Conservation (phyloP, 2,113 vertebrate species). For the Oriolus oriolus region DNA sequence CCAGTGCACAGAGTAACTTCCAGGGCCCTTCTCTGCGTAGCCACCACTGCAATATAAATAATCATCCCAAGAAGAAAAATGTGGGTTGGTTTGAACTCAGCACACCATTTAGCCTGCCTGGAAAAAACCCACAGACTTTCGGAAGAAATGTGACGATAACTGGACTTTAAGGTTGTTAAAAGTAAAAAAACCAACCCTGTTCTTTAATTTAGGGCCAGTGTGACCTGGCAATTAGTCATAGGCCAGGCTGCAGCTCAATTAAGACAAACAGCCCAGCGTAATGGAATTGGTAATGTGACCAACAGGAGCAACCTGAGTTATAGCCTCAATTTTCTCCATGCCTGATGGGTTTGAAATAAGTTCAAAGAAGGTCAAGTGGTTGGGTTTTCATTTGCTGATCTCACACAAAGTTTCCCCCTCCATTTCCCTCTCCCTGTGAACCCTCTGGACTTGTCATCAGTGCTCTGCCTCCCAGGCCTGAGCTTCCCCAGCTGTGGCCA, state of each 20-base stretch:
- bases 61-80: neutral
- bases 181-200: neutral
- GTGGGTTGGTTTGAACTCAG: neutral
- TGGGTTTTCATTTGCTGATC: slow-evolving; percentile 66
- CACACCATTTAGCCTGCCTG: neutral
- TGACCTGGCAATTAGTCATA: slow-evolving; percentile 65
- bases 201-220: slow-evolving; percentile 49
- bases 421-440: neutral
- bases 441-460: neutral
- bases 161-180: neutral
- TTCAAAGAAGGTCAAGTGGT: slow-evolving; percentile 71
- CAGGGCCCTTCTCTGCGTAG: neutral
- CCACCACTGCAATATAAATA: neutral
- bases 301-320: slow-evolving; percentile 71
- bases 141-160: neutral
- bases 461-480: neutral
- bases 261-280: slow-evolving; percentile 58
- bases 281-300: slow-evolving; percentile 60
- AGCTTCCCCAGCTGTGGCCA: neutral
- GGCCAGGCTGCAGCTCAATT: slow-evolving; percentile 43
- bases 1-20: neutral
- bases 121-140: neutral
- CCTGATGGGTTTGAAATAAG: slow-evolving; percentile 69
- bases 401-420: slow-evolving; percentile 46
- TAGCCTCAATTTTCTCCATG: slow-evolving; percentile 71